Evolutionary conservation across 2,888 invertebrate species (phyloP).

Genomic region (Ophion obscuratus): DNA sequence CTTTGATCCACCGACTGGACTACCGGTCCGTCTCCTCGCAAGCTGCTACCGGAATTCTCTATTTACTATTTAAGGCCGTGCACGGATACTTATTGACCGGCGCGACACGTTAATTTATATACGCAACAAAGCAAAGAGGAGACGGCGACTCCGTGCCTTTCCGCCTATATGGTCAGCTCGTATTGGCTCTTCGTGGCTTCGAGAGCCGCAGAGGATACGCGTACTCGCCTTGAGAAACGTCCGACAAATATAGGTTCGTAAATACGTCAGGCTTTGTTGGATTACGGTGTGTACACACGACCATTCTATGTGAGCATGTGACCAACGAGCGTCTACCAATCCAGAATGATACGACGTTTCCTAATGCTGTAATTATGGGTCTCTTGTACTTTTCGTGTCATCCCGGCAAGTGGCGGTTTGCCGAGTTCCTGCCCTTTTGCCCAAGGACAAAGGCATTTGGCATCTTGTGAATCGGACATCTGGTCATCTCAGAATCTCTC

Average conservation of each 20-base stretch:
- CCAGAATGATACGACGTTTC: slow-evolving; percentile 23
- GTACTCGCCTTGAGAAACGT: slow-evolving; percentile 23
- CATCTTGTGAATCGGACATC: no score
- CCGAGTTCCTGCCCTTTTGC: neutral
- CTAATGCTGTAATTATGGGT: slow-evolving; percentile 58
- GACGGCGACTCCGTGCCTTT: slow-evolving; percentile 29
- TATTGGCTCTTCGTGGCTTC: slow-evolving; percentile 33
- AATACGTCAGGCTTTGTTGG: slow-evolving; percentile 53
- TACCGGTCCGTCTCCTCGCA: slow-evolving; percentile 46
- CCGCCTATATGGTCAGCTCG: slow-evolving; percentile 23
- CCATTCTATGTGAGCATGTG: neutral
- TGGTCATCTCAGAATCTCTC: no score
- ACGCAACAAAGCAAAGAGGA: slow-evolving; percentile 59
- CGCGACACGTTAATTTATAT: slow-evolving; percentile 77
- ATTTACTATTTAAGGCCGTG: slow-evolving; percentile 75
- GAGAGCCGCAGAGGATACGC: slow-evolving; percentile 11
- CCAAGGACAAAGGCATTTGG: neutral
- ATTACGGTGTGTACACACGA: slow-evolving; percentile 9
- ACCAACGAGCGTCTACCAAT: no score
- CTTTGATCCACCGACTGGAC: slow-evolving; percentile 68
- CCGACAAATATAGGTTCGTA: slow-evolving; percentile 47
- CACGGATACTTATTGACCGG: slow-evolving; percentile 72
- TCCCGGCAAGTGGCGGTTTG: neutral
- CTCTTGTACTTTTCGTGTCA: neutral
- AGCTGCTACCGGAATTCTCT: slow-evolving; percentile 73